Base-by-base conservation (phyloP, 2,797 vertebrate species). In the Amniataba percoides region DNA sequence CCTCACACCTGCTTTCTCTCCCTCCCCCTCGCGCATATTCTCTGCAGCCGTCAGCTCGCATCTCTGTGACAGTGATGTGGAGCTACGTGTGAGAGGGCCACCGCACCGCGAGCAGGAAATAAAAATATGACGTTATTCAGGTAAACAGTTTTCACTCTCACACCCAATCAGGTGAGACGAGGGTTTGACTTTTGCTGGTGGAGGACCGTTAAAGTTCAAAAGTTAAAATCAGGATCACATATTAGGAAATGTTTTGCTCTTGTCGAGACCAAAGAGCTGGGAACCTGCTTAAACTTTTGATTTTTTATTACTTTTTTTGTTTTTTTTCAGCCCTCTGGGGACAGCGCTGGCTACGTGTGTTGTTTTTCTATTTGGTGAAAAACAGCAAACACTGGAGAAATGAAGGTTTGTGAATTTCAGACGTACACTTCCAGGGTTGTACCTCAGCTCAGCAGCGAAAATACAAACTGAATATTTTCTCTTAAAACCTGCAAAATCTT, bases 1-100 rank as follows among this genome's bases (percentile, higher is more conserved):
- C 61, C 62, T 69, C 76, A 56, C 82, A 77, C 68, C 80, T 86
- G 83, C 53, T 62, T 71, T 65, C 60, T 49, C 66, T 56, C 5
- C 57, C 39, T 31, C 57, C 39, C 39, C 42, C 53, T 46, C 15
- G 34, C 55, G 15, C 78, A 68, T 56, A 73, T 81, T 80, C 31
- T 78, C 77, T 66, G 64, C 61, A 65, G 49, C 71, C 21, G 18
- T 84, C 84, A 63, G 19, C 72, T 77, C 18, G 12, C 52, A 80
- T 89, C 74, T 57, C 59, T 59, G 27, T 69, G 66, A 78, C 69
- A 71, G 43, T 13, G 73, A 55, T 34, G 40, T 42, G 58, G 64
- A n/a, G 75, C 31, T 55, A 49, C 48, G 53, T 16, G 52, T 21
- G 31, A 65, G 66, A 52, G 25, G 40, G 23, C 39, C 27, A 31